Base-by-base conservation (phyloP, 1,140 invertebrate genomes). In the Procambarus clarkii region DNA sequence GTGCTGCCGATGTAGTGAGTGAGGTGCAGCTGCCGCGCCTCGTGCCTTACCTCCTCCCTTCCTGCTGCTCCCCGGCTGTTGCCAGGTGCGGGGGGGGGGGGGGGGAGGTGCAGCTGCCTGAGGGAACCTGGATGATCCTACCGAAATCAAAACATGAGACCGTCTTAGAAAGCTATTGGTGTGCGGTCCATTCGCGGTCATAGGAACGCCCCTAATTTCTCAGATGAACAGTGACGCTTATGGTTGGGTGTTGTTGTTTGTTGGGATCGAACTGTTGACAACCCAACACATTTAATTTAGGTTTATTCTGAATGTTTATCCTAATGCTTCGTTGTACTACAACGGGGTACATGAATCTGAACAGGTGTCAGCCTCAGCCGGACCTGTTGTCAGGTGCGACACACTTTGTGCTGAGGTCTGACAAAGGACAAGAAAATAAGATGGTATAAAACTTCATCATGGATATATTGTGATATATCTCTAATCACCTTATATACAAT, bases 171-270 rank as follows among this genome's bases (percentile, higher is more conserved):
- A 34, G 24, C 0, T 71, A 34, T 74, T 34, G 24, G 24, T 34
- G 24, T 7, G n/a, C 34, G 69, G 34, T 74, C 24, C n/a, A 74
- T 34, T 11, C n/a, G 7, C 21, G 0, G 69, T 1, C 34, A 21
- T n/a, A 4, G 34, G 69, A 74, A 11, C 69, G 69, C n/a, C n/a
- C 69, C 69, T 15, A 74, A 74, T 74, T 74, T 74, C 8, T 11
- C 3, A 74, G 69, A 74, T 74, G 69, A n/a, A 74, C 34, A 74
- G 69, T 34, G n/a, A 74, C n/a, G 69, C n/a, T 74, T 24, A 74
- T 74, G 4, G 21, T 74, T 8, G 69, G 69, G 1, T 74, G 2
- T 24, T 74, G 69, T 74, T 8, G n/a, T n/a, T n/a, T n/a, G n/a
- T n/a, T n/a, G n/a, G n/a, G n/a, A n/a, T n/a, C n/a, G n/a, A n/a